Evolutionary conservation across 2,797 vertebrate species (phyloP).

Genomic region (Lutjanus campechanus): DNA sequence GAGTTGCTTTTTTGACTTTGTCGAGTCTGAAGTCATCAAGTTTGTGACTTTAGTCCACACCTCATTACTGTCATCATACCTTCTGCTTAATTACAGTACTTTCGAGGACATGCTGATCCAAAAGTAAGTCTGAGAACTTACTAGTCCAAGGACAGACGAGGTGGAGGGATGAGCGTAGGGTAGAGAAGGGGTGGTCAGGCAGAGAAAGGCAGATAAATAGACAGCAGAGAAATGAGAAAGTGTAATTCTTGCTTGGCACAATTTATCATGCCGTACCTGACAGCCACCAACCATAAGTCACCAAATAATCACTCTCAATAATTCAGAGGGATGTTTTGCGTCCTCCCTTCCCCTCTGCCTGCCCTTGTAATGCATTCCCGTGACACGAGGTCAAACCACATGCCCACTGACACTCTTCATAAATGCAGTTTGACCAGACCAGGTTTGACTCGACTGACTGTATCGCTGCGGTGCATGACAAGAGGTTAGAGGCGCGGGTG

Average conservation of each 20-base stretch:
- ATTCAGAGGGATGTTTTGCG: conserved; percentile 78
- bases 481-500: conserved; percentile 42
- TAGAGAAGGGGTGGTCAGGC: conserved; percentile 44
- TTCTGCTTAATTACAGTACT: conserved; percentile 12
- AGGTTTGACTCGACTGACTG: conserved; percentile 47
- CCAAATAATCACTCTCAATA: conserved; percentile 85
- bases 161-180: conserved; percentile 43
- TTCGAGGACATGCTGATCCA: conserved; percentile 31
- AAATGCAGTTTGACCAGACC: conserved; percentile 47
- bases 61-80: background rate
- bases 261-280: conserved; percentile 80
- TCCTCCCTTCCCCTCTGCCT: conserved; percentile 71
- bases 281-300: conserved; percentile 86
- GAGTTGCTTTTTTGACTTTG: no score
- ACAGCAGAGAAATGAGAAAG: conserved; percentile 79
- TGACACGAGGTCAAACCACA: conserved; percentile 69
- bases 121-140: conserved; percentile 60
- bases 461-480: conserved; percentile 52
- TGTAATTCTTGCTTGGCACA: conserved; percentile 82
- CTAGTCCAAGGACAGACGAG: conserved; percentile 52
- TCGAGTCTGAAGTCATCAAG: no score
- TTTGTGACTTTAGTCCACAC: background rate
- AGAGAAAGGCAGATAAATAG: conserved; percentile 76
- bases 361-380: conserved; percentile 71
- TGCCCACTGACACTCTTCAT: conserved; percentile 44